phyloP scores from a whole-genome alignment of 2,888 invertebrate genomes.

The Tineola bisselliella region DNA sequence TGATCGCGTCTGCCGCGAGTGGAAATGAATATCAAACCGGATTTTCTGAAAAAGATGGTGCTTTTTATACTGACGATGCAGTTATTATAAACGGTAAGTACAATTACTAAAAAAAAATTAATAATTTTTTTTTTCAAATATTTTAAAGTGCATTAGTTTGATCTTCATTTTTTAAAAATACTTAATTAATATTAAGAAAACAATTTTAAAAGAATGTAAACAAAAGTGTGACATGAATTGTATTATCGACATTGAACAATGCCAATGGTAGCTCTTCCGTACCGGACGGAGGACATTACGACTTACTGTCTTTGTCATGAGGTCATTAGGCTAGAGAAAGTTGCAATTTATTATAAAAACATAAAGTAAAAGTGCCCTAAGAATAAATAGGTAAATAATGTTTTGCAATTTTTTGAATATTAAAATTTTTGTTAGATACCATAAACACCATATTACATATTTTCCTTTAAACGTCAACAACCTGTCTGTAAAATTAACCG shows the following conservation, averaged over 20 bases:
- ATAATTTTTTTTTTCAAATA: no score
- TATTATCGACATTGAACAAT: constrained; percentile 4
- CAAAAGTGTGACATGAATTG: constrained; percentile 4
- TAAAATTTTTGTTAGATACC: no score
- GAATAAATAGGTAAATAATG: no score
- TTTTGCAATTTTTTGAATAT: no score
- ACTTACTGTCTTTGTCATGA: constrained; percentile 47
- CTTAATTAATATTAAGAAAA: constrained; percentile 10
- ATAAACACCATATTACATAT: no score
- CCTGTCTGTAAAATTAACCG: neutral
- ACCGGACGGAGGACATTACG: constrained; percentile 21
- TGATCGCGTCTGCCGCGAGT: constrained; percentile 39
- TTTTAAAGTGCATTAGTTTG: no score
- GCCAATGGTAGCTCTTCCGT: neutral
- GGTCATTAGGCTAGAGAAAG: constrained; percentile 67
- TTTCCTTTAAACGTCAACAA: neutral
- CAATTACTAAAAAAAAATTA: neutral
- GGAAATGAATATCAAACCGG: constrained; percentile 33
- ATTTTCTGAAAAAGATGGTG: constrained; percentile 51
- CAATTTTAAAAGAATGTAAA: neutral
- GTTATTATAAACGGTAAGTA: constrained; percentile 59
- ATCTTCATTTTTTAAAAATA: no score
- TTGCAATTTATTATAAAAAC: constrained; percentile 37
- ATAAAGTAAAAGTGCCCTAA: constrained; percentile 21
- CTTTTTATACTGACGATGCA: constrained; percentile 55